Evolutionary conservation across 2,888 invertebrate genomes (phyloP), one percentile per base, ranked within the genome.

Genomic region (Bellardia bayeri): DNA sequence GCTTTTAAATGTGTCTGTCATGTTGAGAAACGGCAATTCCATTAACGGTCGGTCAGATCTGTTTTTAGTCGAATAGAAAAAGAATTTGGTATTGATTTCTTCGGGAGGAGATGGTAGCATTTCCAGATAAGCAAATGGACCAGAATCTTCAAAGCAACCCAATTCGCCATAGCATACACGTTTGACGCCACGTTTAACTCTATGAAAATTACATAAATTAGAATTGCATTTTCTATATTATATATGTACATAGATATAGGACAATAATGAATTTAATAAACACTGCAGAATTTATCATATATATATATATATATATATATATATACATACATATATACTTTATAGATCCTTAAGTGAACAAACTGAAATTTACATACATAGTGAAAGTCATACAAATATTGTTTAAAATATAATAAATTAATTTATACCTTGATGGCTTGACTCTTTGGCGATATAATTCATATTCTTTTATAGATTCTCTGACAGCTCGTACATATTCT

Each of bases 71-170:
- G 96, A 96, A 93, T 96, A 97, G 87, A 98, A 94, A 71, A 96
- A 95, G 93, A 97, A 98, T 93, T 96, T 96, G 0, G 98, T 98
- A 90, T 96, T 96, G 88, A 98, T 97, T 91, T 98, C 97, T 92
- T 97, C 97, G 0, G 98, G 98, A 30, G 97, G 94, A 75, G 96
- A 96, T 3, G 98, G 98, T 84, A 98, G 94, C 94, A 97, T 97
- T 94, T 98, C 98, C 93, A 98, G 94, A 92, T 98, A 98, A 78
- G 97, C 97, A 92, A 97, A 98, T 0, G 98, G 97, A 0, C 98
- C 98, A 4, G 97, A 96, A 91, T 98, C 97, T 91, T 97, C 97
- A 94, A 98, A 98, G 92, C 99, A 99, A 9, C 98, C 98, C 76
- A 98, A 95, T 88, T 97, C 97, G 30, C 96, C 96, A 92, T 98